These are phyloP conservation scores for Eutrigla gurnardus DNA, from an alignment of 2,797 vertebrate species.

Conservation along the genomic window DNA sequence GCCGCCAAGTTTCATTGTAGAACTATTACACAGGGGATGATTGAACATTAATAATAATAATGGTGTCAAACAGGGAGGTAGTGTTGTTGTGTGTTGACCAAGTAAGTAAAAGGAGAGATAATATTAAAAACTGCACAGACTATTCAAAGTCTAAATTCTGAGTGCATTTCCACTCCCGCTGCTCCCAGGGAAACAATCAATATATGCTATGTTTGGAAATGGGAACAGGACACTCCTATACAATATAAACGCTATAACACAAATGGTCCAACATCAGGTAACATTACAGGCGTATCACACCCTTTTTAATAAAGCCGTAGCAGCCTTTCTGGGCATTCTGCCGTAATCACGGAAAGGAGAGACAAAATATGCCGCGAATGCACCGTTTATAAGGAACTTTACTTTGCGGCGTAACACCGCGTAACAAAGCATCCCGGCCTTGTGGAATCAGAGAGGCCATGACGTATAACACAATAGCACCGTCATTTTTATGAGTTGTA, in stretches of 20 bases:
- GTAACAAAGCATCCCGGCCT: too few species aligned
- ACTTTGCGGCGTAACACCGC: too few species aligned
- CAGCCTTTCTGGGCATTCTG: too few species aligned
- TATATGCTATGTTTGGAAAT: background rate
- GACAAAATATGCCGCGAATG: too few species aligned
- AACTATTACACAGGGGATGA: background rate
- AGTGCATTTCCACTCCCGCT: too few species aligned
- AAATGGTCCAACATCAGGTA: background rate
- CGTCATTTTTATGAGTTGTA: too few species aligned
- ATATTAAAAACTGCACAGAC: background rate
- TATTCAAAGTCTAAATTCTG: too few species aligned
- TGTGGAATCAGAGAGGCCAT: too few species aligned
- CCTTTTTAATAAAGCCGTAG: background rate
- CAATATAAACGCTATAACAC: background rate
- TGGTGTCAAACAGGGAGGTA: background rate
- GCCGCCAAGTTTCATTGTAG: background rate
- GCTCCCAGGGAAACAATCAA: background rate
- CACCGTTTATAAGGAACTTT: too few species aligned
- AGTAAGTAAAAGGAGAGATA: background rate
- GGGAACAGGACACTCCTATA: background rate
- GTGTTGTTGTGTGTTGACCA: background rate
- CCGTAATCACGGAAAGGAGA: too few species aligned
- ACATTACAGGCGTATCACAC: background rate
- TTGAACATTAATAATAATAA: background rate
- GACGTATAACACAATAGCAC: too few species aligned